Percentiles rank a stretch among this genome's conserved stretches.
These are phyloP conservation scores for Scopus umbretta DNA, from an alignment of 2,113 vertebrate species.

Conservation along the genomic window DNA sequence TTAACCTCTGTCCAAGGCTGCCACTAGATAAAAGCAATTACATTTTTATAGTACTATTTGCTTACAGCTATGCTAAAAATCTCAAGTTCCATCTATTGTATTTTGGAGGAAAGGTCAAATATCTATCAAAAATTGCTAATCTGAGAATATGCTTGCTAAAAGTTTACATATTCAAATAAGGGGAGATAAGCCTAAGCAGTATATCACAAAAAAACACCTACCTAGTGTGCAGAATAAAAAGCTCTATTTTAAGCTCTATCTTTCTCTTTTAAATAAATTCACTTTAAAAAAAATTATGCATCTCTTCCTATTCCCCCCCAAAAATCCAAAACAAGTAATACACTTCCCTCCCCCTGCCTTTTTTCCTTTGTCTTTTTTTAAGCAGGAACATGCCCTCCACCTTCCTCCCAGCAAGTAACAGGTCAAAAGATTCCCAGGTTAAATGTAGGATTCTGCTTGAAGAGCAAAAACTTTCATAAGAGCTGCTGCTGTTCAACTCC, in stretches of 20 bases:
- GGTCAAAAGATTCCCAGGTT: not conserved
- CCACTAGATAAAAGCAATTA: not conserved
- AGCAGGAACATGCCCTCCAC: not conserved
- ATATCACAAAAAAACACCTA: not conserved
- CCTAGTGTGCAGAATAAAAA: not conserved
- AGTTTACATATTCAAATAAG: not conserved
- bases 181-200: not conserved
- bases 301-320: not conserved
- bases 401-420: not conserved
- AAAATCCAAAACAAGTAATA: not conserved
- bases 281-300: not conserved
- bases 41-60: not conserved
- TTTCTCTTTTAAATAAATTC: not conserved
- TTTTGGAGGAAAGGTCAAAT: not conserved
- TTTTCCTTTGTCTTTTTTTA: not conserved
- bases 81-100: not conserved
- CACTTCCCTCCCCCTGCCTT: too few species aligned
- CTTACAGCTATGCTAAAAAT: not conserved
- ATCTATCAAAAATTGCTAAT: not conserved
- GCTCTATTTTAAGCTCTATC: not conserved
- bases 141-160: not conserved
- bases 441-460: not conserved
- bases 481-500: not conserved
- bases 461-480: not conserved
- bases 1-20: not conserved